Evolutionary conservation across 2,113 vertebrate genomes (phyloP), one percentile per base, ranked within the genome.

Genomic region (Pygoscelis adeliae): DNA sequence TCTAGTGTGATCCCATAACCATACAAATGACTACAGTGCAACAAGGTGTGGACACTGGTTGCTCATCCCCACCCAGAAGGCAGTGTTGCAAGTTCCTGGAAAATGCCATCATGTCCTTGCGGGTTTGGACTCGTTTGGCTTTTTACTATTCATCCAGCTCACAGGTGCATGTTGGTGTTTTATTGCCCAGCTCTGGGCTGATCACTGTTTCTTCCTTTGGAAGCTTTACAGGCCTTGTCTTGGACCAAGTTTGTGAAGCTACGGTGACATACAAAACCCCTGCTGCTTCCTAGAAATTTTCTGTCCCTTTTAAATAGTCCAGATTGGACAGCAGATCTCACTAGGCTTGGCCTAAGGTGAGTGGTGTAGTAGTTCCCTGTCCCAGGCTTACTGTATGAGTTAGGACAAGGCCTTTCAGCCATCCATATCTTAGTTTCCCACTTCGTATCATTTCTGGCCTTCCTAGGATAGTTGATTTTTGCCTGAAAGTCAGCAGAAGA

Each of bases 1-100:
- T 87, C 52, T 22, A 65, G 67, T 38, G 55, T 8, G 66, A 78
- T 90, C 86, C 81, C 55, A 53, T 78, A 81, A 42, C 65, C 55
- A 27, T 74, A 55, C 22, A n/a, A 69, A 46, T 91, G 77, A 65
- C 78, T 94, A 44, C 85, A 71, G 2, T 8, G 38, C 87, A 94
- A 34, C 59, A 83, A 96, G 97, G 95, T 85, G 91, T 94, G 91
- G 77, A 74, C 74, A 56, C 32, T 25, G 44, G 70, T 59, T 95
- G 89, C 78, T 95, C 94, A 91, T 93, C 93, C 81, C 89, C 93
- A 89, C 97, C 96, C 91, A 80, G 84, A 50, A 93, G 87, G 86
- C 0, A 40, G 52, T 97, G 95, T 94, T 5, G 77, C 86, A 97
- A 97, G 96, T 88, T 93, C 86, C 89, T 91, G 90, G 87, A 91